Evolutionary conservation across 1,140 invertebrate genomes (phyloP).

Genomic region (Bombus waltoni): DNA sequence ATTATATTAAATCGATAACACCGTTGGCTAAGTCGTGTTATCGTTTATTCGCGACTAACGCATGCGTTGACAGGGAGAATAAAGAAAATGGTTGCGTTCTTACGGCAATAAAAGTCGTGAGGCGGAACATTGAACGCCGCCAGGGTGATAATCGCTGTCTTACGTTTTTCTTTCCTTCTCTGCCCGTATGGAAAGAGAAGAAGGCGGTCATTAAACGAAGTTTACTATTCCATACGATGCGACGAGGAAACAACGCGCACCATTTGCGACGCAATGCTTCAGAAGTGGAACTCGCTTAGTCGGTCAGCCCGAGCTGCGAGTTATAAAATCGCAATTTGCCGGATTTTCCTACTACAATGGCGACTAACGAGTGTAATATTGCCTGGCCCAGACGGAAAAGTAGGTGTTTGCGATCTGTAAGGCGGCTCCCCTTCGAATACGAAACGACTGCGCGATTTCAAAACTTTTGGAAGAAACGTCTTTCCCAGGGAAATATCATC

Average conservation of each 20-base stretch:
- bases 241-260: conserved; percentile 18
- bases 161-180: too few relatives aligned
- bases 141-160: not conserved
- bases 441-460: not conserved
- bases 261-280: conserved; percentile 24
- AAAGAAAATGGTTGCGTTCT: not conserved
- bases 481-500: not conserved
- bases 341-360: conserved; percentile 17
- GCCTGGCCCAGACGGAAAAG: not conserved
- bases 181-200: not conserved
- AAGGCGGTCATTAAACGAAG: not conserved
- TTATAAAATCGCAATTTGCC: conserved; percentile 46
- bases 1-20: not conserved
- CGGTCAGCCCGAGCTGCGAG: conserved; percentile 3
- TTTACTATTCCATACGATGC: conserved; percentile 6
- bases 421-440: not conserved
- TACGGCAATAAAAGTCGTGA: not conserved
- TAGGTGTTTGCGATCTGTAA: conserved; percentile 9
- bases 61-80: not conserved
- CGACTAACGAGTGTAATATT: conserved; percentile 42
- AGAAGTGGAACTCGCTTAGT: not conserved
- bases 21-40: not conserved
- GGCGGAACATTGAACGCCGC: not conserved
- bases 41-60: not conserved
- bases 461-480: not conserved